Percentiles rank a stretch among this genome's conserved stretches.
phyloP scores from a whole-genome alignment of 2,888 invertebrate genomes.

The Nomada fucata region DNA sequence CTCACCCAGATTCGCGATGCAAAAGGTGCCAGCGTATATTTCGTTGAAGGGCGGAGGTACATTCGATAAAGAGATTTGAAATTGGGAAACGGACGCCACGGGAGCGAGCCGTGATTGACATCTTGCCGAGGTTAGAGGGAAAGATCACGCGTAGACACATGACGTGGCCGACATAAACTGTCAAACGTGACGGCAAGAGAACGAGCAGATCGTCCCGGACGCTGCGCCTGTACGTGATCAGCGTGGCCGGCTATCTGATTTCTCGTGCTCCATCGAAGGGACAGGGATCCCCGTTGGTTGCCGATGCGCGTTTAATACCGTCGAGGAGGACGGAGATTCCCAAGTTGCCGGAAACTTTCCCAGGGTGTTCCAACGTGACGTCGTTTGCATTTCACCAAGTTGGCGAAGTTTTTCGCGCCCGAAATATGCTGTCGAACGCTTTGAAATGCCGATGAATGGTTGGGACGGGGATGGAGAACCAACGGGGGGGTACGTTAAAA shows the following conservation, averaged over 20 bases:
- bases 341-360: constrained; percentile 28
- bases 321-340: constrained; percentile 10
- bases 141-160: constrained; percentile 69
- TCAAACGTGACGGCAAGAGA: constrained; percentile 76
- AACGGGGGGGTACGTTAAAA: background rate
- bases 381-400: constrained; percentile 73
- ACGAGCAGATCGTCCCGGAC: constrained; percentile 73
- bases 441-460: constrained; percentile 24
- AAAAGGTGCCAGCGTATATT: background rate
- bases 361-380: constrained; percentile 68
- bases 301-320: constrained; percentile 33
- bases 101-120: constrained; percentile 62
- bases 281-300: constrained; percentile 33
- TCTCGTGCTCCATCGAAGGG: constrained; percentile 36
- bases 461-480: constrained; percentile 16
- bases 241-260: constrained; percentile 68
- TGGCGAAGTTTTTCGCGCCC: constrained; percentile 73
- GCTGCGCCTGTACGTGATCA: constrained; percentile 74
- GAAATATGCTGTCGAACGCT: constrained; percentile 68
- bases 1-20: background rate
- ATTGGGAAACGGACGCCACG: constrained; percentile 51
- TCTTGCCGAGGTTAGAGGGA: constrained; percentile 57
- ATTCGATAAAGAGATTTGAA: constrained; percentile 49
- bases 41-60: constrained; percentile 12
- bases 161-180: constrained; percentile 76